These are phyloP conservation scores for Ernsta delagoae DNA, from an alignment of 2,888 invertebrate genomes.

Conservation along the genomic window DNA sequence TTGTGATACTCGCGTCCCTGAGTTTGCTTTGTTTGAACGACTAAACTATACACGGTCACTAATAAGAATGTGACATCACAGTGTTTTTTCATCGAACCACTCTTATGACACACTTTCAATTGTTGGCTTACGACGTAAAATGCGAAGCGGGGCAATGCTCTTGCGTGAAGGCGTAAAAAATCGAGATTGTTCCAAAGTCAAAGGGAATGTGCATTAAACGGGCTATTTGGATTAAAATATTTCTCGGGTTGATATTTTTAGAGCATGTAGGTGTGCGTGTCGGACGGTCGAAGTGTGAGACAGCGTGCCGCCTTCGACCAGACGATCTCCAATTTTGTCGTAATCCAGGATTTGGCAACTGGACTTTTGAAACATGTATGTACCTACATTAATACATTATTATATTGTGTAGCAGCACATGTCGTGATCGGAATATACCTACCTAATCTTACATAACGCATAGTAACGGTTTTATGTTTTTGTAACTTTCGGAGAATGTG, in stretches of 20 bases:
- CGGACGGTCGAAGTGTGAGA: constrained; percentile 77
- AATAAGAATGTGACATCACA: constrained; percentile 56
- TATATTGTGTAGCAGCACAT: constrained; percentile 18
- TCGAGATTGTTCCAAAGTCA: constrained; percentile 65
- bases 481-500: constrained; percentile 24
- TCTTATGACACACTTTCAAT: constrained; percentile 60
- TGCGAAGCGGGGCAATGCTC: constrained; percentile 62
- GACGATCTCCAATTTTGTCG: constrained; percentile 68
- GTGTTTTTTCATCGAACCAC: constrained; percentile 39
- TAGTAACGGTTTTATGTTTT: constrained; percentile 18
- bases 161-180: constrained; percentile 58
- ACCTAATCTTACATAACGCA: constrained; percentile 42
- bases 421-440: constrained; percentile 46
- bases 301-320: constrained; percentile 80
- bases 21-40: constrained; percentile 44
- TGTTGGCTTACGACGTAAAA: constrained; percentile 47
- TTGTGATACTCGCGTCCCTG: constrained; percentile 63
- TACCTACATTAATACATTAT: not conserved
- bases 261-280: constrained; percentile 77
- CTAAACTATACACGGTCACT: constrained; percentile 42
- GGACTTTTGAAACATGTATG: constrained; percentile 53
- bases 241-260: constrained; percentile 79
- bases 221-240: constrained; percentile 83
- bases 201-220: constrained; percentile 79
- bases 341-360: constrained; percentile 74